These are phyloP conservation scores for Deroplatys truncata DNA, from an alignment of 2,888 invertebrate species.

Conservation along the genomic window DNA sequence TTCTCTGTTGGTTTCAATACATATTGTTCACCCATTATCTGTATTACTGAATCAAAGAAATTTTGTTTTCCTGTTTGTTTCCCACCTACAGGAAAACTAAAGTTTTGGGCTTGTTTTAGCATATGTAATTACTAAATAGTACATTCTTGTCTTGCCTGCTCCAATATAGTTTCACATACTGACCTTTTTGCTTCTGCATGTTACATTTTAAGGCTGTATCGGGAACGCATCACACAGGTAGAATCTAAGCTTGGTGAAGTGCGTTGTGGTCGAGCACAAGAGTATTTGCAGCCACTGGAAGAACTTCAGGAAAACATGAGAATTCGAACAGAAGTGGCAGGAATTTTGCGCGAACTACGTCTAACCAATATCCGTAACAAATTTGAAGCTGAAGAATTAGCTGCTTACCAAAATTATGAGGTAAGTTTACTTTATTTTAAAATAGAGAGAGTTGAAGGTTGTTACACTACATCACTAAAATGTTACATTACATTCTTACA, in stretches of 20 bases:
- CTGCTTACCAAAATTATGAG: slow-evolving; percentile 84
- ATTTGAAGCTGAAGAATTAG: slow-evolving; percentile 83
- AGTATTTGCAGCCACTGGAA: slow-evolving; percentile 82
- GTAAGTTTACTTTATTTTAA: slow-evolving; percentile 54
- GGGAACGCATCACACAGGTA: slow-evolving; percentile 78
- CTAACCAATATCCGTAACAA: slow-evolving; percentile 81
- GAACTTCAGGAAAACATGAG: slow-evolving; percentile 85
- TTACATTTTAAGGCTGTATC: slow-evolving; percentile 55
- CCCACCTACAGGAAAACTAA: too few relatives aligned
- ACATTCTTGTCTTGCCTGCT: too few relatives aligned
- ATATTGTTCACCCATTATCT: too few relatives aligned
- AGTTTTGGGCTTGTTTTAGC: too few relatives aligned
- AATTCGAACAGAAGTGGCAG: slow-evolving; percentile 84
- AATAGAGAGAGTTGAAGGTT: too few relatives aligned
- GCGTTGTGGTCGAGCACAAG: slow-evolving; percentile 76
- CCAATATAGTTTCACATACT: too few relatives aligned
- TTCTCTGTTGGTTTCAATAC: too few relatives aligned
- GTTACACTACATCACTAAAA: too few relatives aligned
- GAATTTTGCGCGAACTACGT: slow-evolving; percentile 71
- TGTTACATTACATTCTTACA: too few relatives aligned
- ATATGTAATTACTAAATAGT: too few relatives aligned
- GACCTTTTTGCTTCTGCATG: background rate
- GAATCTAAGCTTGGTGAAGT: slow-evolving; percentile 84
- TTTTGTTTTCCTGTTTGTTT: too few relatives aligned
- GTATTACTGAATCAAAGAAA: too few relatives aligned